Evolutionary conservation across 2,797 vertebrate genomes (phyloP), one percentile per base, ranked within the genome.

Genomic region (Cynopterus sphinx): DNA sequence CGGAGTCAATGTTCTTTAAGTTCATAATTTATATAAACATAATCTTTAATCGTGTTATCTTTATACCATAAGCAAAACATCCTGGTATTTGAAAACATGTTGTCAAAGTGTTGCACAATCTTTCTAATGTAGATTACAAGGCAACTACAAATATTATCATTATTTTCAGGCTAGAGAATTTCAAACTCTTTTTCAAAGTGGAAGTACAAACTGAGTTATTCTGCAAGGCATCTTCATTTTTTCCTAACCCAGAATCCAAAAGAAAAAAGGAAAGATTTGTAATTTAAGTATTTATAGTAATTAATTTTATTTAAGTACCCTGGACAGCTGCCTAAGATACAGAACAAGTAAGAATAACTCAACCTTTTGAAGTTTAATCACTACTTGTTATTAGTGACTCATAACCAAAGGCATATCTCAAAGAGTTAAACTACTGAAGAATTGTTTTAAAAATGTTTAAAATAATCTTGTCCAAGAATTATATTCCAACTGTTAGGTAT

Each of bases 271-370:
- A 41, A 36, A 65, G 82, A 75, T 67, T 65, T 89, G 12, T 84
- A 71, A 83, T 84, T 84, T 97, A 84, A 90, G 43, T 87, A 95
- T 87, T 93, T 87, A 63, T 22, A 89, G 75, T 87, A 93, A 97
- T 96, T 96, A 93, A 93, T 95, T 94, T 96, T 87, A 78, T 96
- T 96, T 97, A 97, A 98, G 97, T 96, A 97, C 97, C 97, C 96
- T 97, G 97, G 97, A 98, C 97, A 98, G 97, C 97, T 98, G 97
- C 97, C 97, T 65, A 94, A 57, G 22, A 43, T 11, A 41, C 10
- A 67, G 24, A 65, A 59, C 57, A 51, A 78, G 59, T 36, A 63
- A 39, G 26, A 86, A 49, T 65, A 94, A 89, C 19, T 85, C 49
- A 90, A 67, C 16, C 1, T 92, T 92, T 75, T 93, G 10, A 91